Percentiles rank a stretch among this genome's conserved stretches.
phyloP scores from a whole-genome alignment of 2,113 vertebrate genomes.

The Cacatua alba region DNA sequence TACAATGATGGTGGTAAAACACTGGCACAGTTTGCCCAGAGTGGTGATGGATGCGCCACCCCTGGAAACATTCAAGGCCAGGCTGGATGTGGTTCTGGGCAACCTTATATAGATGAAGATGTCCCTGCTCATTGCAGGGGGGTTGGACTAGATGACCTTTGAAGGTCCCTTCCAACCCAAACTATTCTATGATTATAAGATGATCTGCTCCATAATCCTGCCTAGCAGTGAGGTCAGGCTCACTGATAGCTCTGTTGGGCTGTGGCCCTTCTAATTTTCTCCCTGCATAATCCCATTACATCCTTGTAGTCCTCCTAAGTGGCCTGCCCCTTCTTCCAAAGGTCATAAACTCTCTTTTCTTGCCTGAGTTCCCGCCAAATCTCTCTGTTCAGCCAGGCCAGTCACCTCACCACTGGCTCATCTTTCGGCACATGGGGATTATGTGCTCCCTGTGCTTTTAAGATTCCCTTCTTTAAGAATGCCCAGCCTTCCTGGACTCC shows the following conservation, averaged over 20 bases:
- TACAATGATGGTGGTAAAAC: neutral
- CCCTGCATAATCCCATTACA: neutral
- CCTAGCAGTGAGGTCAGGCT: neutral
- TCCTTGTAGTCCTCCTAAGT: neutral
- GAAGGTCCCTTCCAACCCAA: neutral
- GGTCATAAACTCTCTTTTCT: neutral
- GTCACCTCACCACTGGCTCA: neutral
- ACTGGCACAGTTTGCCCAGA: neutral
- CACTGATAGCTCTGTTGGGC: neutral
- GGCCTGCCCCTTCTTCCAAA: neutral
- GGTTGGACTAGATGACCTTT: neutral
- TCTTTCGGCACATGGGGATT: neutral
- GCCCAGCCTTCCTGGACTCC: neutral
- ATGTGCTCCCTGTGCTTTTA: neutral
- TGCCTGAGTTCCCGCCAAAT: neutral
- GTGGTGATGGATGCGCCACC: neutral
- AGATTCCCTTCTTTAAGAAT: neutral
- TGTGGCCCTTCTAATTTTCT: neutral
- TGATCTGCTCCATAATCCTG: neutral
- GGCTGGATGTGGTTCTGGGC: neutral
- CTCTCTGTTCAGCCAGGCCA: neutral
- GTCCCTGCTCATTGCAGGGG: neutral
- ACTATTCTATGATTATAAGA: neutral
- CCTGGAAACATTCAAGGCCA: neutral
- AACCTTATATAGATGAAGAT: neutral